These are phyloP conservation scores for Heteromurus nitidus DNA, from an alignment of 2,888 invertebrate genomes.

Conservation along the genomic window DNA sequence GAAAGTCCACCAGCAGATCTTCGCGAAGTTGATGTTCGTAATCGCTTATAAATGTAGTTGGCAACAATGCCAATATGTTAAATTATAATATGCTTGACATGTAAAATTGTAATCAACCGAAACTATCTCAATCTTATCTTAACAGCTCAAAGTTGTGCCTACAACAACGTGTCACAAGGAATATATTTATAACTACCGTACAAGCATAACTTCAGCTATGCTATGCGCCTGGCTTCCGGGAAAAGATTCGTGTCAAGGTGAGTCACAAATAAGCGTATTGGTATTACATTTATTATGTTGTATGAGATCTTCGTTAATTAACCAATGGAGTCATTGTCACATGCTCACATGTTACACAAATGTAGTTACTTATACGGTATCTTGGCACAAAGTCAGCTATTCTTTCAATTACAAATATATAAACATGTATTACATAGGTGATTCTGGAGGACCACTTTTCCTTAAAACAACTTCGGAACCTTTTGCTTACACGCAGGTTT, in stretches of 20 bases:
- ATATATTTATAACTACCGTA: constrained; percentile 55
- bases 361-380: too few species aligned
- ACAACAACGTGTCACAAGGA: constrained; percentile 48
- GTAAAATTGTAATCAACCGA: background rate
- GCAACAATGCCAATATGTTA: background rate
- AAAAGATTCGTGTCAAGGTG: constrained; percentile 57
- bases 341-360: too few species aligned
- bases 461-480: constrained; percentile 40
- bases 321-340: too few species aligned
- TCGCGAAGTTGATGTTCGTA: constrained; percentile 64
- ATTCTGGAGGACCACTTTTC: constrained; percentile 59
- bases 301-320: too few species aligned
- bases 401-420: too few species aligned
- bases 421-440: constrained; percentile 10
- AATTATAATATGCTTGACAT: constrained; percentile 3
- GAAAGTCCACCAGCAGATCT: constrained; percentile 61
- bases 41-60: background rate
- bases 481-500: constrained; percentile 55
- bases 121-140: background rate
- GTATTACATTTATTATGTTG: background rate
- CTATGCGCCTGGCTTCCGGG: constrained; percentile 64
- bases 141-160: constrained; percentile 62
- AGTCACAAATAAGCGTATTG: background rate
- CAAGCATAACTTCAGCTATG: constrained; percentile 59
- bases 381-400: too few species aligned